These are phyloP conservation scores for Cyclophora albipunctata DNA, from an alignment of 2,888 invertebrate species.

Conservation along the genomic window DNA sequence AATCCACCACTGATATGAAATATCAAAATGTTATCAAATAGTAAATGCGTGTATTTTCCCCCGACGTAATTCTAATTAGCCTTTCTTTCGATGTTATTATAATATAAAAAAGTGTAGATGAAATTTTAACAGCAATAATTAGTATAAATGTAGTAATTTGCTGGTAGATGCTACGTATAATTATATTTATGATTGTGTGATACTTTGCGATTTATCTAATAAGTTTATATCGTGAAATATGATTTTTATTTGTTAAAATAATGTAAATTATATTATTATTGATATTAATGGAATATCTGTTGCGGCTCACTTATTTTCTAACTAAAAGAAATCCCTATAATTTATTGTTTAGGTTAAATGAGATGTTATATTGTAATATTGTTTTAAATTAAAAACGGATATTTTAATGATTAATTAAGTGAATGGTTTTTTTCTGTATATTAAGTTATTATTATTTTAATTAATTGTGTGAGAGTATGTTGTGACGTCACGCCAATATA, in stretches of 20 bases:
- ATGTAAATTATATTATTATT: slow-evolving; percentile 44
- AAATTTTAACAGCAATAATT: slow-evolving; percentile 71
- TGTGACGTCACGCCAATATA: slow-evolving; percentile 25
- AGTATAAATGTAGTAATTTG: slow-evolving; percentile 66
- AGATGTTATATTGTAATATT: slow-evolving; percentile 41
- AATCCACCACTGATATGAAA: too few species aligned
- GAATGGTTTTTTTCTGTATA: slow-evolving; percentile 24
- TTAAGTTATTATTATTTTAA: slow-evolving; percentile 32
- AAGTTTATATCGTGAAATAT: slow-evolving; percentile 9
- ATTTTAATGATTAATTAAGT: slow-evolving; percentile 35
- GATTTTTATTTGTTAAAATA: background rate
- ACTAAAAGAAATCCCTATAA: slow-evolving; percentile 35
- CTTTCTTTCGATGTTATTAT: slow-evolving; percentile 66
- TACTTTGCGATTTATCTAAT: slow-evolving; percentile 56
- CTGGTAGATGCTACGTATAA: slow-evolving; percentile 66
- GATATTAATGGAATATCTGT: slow-evolving; percentile 63
- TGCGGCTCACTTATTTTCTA: slow-evolving; percentile 52
- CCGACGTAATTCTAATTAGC: slow-evolving; percentile 38
- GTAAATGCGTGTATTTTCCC: too few species aligned
- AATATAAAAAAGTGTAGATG: slow-evolving; percentile 48
- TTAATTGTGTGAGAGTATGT: slow-evolving; percentile 19
- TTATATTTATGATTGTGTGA: slow-evolving; percentile 54
- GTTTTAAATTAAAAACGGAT: slow-evolving; percentile 43
- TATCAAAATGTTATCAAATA: too few species aligned
- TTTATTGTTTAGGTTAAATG: slow-evolving; percentile 59